Conservation (phyloP, 2,888 invertebrate genomes). For the Agonopterix arenella region DNA sequence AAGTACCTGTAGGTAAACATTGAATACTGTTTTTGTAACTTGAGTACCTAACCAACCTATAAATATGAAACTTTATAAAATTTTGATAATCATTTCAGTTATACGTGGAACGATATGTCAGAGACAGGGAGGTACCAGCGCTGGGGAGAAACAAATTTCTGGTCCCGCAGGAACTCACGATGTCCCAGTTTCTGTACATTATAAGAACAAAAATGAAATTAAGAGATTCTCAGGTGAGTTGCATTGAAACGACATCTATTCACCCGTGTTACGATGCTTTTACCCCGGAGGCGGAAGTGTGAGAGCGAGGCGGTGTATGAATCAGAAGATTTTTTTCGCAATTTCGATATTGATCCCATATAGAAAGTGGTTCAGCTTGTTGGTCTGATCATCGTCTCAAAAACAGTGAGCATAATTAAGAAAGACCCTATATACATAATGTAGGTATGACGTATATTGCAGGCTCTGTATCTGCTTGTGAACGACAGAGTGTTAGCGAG, state of each 20-base stretch:
- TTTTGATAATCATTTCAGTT: slow-evolving; percentile 72
- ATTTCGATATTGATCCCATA: too few species aligned
- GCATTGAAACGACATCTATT: not conserved
- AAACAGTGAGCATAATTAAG: too few species aligned
- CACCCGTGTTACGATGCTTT: too few species aligned
- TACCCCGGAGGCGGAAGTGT: too few species aligned
- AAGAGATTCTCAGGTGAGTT: slow-evolving; percentile 55
- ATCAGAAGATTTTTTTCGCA: too few species aligned
- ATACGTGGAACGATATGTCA: slow-evolving; percentile 86
- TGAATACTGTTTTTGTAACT: not conserved
- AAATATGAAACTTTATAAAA: not conserved
- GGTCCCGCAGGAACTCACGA: slow-evolving; percentile 91
- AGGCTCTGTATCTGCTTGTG: slow-evolving; percentile 88
- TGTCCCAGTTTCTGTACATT: slow-evolving; percentile 91
- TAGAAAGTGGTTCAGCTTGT: too few species aligned
- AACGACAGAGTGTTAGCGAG: slow-evolving; percentile 88
- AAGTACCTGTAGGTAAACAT: slow-evolving; percentile 84
- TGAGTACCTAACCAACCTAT: too few species aligned
- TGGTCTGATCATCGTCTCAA: too few species aligned
- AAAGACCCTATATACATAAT: too few species aligned
- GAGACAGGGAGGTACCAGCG: slow-evolving; percentile 84
- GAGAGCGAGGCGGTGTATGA: too few species aligned
- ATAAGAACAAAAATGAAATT: slow-evolving; percentile 76
- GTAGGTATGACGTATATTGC: slow-evolving; percentile 1
- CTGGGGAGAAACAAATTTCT: slow-evolving; percentile 90